A percentile compares a stretch with the other conserved stretches of the same genome.
Conservation (phyloP, 2,888 invertebrate species). For the Coleophora deauratella region DNA sequence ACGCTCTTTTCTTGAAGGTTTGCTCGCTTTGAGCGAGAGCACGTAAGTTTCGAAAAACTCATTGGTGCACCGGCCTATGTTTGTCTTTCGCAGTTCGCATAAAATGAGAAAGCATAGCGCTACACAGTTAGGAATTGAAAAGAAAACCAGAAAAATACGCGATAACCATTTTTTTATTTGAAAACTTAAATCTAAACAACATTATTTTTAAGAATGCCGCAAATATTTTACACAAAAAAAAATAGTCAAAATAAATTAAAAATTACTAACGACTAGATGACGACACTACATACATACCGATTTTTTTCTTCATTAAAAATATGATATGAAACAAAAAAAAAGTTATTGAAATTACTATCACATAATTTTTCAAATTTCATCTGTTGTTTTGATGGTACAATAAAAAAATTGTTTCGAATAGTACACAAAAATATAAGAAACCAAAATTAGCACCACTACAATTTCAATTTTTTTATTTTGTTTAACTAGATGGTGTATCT, state of each 20-base stretch:
- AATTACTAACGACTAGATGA: constrained; percentile 67
- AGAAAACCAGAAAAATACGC: too few species aligned
- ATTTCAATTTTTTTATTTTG: too few species aligned
- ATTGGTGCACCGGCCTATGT: too few species aligned
- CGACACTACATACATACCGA: constrained; percentile 48
- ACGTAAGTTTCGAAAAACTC: too few species aligned
- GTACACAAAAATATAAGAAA: not conserved
- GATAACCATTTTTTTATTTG: constrained; percentile 47
- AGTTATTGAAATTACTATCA: constrained; percentile 36
- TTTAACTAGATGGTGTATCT: too few species aligned
- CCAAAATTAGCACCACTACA: not conserved
- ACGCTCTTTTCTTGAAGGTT: too few species aligned
- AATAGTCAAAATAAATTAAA: constrained; percentile 50
- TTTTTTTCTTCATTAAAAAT: too few species aligned
- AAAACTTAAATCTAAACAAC: constrained; percentile 63
- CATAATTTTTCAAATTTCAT: constrained; percentile 21
- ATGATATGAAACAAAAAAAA: too few species aligned
- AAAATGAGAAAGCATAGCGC: too few species aligned
- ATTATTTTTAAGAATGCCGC: constrained; percentile 38
- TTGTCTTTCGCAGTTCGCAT: too few species aligned
- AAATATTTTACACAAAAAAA: constrained; percentile 23
- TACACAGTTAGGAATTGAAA: too few species aligned
- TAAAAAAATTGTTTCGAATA: not conserved
- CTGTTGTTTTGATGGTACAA: not conserved
- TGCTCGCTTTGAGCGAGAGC: too few species aligned